Evolutionary conservation across 2,888 invertebrate genomes (phyloP).

Genomic region (Bellardia pandia): DNA sequence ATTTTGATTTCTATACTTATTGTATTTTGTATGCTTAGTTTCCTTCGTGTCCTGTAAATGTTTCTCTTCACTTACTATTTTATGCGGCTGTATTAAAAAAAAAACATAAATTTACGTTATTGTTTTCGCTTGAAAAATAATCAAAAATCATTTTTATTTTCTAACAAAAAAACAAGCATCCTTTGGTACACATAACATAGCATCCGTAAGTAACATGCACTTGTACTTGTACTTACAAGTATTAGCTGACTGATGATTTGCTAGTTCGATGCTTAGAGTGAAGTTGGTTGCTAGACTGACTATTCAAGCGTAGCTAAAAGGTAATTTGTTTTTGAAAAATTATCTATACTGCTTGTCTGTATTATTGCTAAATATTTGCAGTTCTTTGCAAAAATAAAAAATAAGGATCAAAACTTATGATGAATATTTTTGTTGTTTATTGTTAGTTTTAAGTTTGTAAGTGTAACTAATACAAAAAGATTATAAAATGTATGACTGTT

Average conservation of each 20-base stretch:
- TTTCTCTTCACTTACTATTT: not conserved
- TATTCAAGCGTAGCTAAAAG: conserved; percentile 40
- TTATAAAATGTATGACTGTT: not conserved
- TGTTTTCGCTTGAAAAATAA: conserved; percentile 2
- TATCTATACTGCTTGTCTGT: conserved; percentile 6
- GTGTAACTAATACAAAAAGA: conserved; percentile 17
- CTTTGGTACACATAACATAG: conserved; percentile 5
- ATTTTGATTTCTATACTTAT: no score
- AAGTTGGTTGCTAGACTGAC: conserved; percentile 1
- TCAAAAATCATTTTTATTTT: conserved; percentile 47
- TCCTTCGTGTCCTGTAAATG: no score
- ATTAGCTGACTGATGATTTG: not conserved
- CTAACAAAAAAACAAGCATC: conserved; percentile 15
- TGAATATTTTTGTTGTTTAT: not conserved
- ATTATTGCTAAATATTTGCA: not conserved
- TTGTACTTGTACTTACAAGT: not conserved
- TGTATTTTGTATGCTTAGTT: no score
- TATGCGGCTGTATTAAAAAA: not conserved
- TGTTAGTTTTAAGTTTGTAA: not conserved
- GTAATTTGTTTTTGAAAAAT: conserved; percentile 50
- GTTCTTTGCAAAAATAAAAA: not conserved
- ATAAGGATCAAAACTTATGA: not conserved
- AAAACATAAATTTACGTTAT: not conserved
- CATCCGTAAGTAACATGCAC: not conserved
- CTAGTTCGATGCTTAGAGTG: not conserved